Percentiles rank a stretch among this genome's conserved stretches.
phyloP scores from a whole-genome alignment of 2,888 invertebrate genomes.

The Tanypteryx hageni region DNA sequence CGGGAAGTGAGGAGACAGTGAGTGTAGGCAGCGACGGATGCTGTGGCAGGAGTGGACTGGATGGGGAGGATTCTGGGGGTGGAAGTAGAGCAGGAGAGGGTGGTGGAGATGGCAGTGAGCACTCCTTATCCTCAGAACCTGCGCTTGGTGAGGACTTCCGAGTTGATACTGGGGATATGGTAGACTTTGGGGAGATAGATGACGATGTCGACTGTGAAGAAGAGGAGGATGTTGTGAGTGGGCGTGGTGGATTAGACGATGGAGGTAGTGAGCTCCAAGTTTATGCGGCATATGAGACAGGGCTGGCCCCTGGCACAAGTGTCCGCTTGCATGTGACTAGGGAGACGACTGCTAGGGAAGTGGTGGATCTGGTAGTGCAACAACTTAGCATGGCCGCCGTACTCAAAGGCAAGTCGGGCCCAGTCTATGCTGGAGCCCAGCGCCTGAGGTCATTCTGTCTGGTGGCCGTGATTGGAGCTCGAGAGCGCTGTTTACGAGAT shows the following conservation, averaged over 20 bases:
- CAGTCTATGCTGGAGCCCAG: conserved; percentile 87
- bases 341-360: conserved; percentile 94
- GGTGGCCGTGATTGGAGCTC: conserved; percentile 95
- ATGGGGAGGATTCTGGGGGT: not conserved
- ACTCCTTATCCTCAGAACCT: conserved; percentile 37
- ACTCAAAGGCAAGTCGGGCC: conserved; percentile 90
- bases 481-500: conserved; percentile 94
- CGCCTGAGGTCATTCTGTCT: conserved; percentile 93
- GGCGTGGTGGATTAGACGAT: conserved; percentile 35
- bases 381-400: conserved; percentile 96
- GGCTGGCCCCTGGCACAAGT: conserved; percentile 94
- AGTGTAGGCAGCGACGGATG: conserved; percentile 47
- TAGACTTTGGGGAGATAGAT: conserved; percentile 38
- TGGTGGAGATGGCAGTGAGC: conserved; percentile 5
- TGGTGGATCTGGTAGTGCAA: conserved; percentile 96
- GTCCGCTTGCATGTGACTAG: conserved; percentile 95
- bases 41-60: conserved; percentile 30
- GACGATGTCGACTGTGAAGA: conserved; percentile 35
- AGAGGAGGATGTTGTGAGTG: conserved; percentile 39
- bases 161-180: conserved; percentile 26
- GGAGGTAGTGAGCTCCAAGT: conserved; percentile 80
- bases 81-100: conserved; percentile 9
- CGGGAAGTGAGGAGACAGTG: conserved; percentile 57
- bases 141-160: conserved; percentile 17
- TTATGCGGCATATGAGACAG: conserved; percentile 97